These are phyloP conservation scores for Willisornis vidua DNA, from an alignment of 2,113 vertebrate species.

Conservation along the genomic window DNA sequence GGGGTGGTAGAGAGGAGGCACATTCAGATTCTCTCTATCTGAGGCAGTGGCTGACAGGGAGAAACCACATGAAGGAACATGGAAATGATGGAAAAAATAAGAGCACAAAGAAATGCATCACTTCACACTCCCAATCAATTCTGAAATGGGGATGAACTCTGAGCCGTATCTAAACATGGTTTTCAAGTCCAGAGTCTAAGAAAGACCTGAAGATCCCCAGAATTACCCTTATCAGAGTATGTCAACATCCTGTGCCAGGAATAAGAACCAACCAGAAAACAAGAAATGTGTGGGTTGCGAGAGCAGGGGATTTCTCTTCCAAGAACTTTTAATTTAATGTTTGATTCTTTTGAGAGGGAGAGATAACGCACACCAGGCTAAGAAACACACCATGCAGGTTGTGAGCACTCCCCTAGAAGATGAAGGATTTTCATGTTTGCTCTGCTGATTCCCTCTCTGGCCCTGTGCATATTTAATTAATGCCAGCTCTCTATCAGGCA, in stretches of 20 bases:
- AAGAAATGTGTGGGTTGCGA: neutral
- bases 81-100: neutral
- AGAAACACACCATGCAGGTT: neutral
- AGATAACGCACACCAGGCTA: neutral
- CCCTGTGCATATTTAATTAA: neutral
- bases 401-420: neutral
- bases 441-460: neutral
- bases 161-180: neutral
- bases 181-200: neutral
- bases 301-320: neutral
- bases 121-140: neutral
- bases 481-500: neutral
- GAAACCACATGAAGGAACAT: neutral
- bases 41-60: neutral
- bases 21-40: neutral
- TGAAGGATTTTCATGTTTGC: slow-evolving; percentile 5
- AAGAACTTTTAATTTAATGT: slow-evolving; percentile 18
- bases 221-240: neutral
- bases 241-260: neutral
- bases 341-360: neutral
- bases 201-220: neutral
- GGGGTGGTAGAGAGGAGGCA: neutral
- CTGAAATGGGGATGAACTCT: neutral
- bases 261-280: neutral
- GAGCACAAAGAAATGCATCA: neutral